Base-by-base conservation (phyloP, 2,888 invertebrate species). In the Sipha maydis region DNA sequence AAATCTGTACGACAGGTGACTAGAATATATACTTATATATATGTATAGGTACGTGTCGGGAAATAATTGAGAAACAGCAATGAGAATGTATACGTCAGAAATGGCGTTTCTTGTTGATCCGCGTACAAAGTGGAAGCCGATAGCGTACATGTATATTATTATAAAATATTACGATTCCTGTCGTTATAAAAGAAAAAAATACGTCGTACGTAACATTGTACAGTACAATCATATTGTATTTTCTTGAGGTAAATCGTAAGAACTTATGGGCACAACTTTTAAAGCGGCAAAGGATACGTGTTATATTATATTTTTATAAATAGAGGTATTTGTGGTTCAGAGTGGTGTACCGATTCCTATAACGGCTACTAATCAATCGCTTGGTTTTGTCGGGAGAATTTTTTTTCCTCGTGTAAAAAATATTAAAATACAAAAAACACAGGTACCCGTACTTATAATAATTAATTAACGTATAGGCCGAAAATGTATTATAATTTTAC, bases 1-100 rank as follows among this genome's bases (percentile, higher is more conserved):
- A 76, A 67, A 61, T 48, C 25, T 31, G 80, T 82, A 83, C 48
- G 82, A 83, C 48, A 71, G 41, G 82, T 83, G 83, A 83, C 83
- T 83, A 83, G 83, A 48, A 41, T 71, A 71, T 54, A 48, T 25
- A 14, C 1, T n/a, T 28, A 69, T 28, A 25, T 28, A 14, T 28
- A 69, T 69, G 1, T 28, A 11, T 8, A 38, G 4, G 34, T 75
- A 71, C 71, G 48, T 83, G 48, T n/a, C 28, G 14, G 38, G 69
- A 28, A 34, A 38, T 41, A 67, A 19, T 67, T 67, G 38, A 19
- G 38, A 80, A 38, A 38, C 34, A 31, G 41, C n/a, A 78, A 56
- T 34, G n/a, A 7, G 38, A 34, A 67, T n/a, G 14, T 5, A 3
- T 11, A 17, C 17, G 67, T 8, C 9, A 14, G n/a, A 8, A 11